Evolutionary conservation across 2,797 vertebrate genomes (phyloP), one percentile per base, ranked within the genome.

Genomic region (Carapus acus): DNA sequence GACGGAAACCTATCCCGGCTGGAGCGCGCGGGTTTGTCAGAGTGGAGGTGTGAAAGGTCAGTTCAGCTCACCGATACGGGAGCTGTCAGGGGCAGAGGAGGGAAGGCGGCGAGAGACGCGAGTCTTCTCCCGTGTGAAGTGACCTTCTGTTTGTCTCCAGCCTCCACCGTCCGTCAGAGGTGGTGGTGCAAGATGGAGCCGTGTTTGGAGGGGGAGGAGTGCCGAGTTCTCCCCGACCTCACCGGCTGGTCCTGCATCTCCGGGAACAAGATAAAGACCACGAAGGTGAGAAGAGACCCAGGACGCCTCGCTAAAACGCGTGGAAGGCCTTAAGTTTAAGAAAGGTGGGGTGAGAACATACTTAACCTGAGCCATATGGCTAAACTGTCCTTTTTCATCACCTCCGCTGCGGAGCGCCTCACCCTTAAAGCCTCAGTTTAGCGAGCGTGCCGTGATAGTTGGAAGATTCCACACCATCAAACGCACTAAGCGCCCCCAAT

Each of bases 161-260:
- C 83, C 2, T 87, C 86, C 57, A 86, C 88, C 44, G 86, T 90
- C 67, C 82, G 48, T 57, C 79, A 85, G 49, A 89, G 87, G 76
- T 86, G 87, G 87, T 88, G 87, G 88, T 89, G 88, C 77, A 82
- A 81, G 69, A 90, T 90, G 88, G 72, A 86, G 62, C 87, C 87
- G 0, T 88, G 86, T 79, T 74, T 87, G 58, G 65, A 78, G 23
- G 82, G 56, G 45, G 86, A 88, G 76, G 85, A 87, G 71, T 88
- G 87, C 71, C 71, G 83, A 65, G 83, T 87, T 58, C 84, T 87
- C 45, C 83, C 85, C 65, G 87, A 90, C 77, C 81, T 88, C 57
- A 86, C 77, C 0, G 88, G 86, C 58, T 87, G 88, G 85, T 88
- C 85, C 42, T 89, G 86, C 71, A 83, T 83, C 70, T 86, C 77